phyloP scores from a whole-genome alignment of 2,113 vertebrate genomes.

The Aramus guarauna region DNA sequence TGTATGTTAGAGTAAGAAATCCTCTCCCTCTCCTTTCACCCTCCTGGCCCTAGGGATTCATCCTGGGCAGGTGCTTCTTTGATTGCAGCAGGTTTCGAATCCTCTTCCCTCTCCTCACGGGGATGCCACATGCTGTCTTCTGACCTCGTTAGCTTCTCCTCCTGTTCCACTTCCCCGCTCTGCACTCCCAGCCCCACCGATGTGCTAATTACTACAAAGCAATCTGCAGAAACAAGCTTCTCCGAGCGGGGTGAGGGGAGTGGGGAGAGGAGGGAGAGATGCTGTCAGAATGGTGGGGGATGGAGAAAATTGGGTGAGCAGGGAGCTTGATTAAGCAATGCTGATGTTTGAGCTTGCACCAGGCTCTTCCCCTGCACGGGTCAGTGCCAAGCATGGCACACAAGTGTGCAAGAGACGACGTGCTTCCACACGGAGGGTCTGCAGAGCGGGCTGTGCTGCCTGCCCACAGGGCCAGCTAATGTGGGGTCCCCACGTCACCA shows the following conservation, averaged over 20 bases:
- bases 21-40: neutral
- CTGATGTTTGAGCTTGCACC: neutral
- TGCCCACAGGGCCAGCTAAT: neutral
- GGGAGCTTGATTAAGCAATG: neutral
- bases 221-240: neutral
- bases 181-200: neutral
- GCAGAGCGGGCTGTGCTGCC: neutral
- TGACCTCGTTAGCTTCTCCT: constrained; percentile 66
- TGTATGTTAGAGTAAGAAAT: neutral
- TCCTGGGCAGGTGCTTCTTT: constrained; percentile 37
- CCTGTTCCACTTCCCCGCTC: constrained; percentile 28
- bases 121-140: constrained; percentile 60
- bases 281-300: neutral
- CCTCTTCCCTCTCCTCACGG: constrained; percentile 6
- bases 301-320: neutral
- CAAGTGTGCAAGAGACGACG: neutral
- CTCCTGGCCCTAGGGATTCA: constrained; percentile 23
- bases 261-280: neutral
- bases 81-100: constrained; percentile 52
- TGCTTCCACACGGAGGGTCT: rapidly evolving
- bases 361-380: neutral
- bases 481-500: neutral
- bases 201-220: constrained; percentile 47
- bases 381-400: rapidly evolving
- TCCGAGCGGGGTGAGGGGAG: neutral